Evolutionary conservation across 2,797 vertebrate species (phyloP), one percentile per base, ranked within the genome.

Genomic region (Liparis tanakae): DNA sequence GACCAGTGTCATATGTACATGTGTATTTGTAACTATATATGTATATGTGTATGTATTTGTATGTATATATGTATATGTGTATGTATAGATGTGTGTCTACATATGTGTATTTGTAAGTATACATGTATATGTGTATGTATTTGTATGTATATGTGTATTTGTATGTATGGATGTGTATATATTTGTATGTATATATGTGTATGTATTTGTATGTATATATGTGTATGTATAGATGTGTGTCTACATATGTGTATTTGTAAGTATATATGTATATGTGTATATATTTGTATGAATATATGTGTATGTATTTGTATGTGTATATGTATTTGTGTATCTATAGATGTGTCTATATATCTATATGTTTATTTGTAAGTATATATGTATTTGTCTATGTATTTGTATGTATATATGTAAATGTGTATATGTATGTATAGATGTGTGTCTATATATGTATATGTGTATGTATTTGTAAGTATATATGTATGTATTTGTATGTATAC

Each of bases 1-100:
- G 76, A 80, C 76, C 46, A 3, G 18, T 50, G 25, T 30, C 25
- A 30, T 30, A 30, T 30, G 25, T 30, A 30, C 25, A 30, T 30
- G 25, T 30, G 25, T 30, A 30, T 30, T 30, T 30, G 25, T 30
- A 30, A 30, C 25, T 30, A 30, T 30, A 30, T 30, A 30, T 30
- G 25, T 41, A 8, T 9, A 41, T 55, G 13, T 15, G 18, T 48
- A 25, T 18, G 18, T 48, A 7, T 44, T 1, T 25, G 12, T 53
- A 13, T 30, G 22, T 39, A 39, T 14, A 10, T 39, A 12, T 39
- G 9, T 39, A 10, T 39, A 10, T 39, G 37, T 55, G 30, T 15
- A 9, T 50, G n/a, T 7, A 17, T 46, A 18, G 22, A 6, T 54
- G 12, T 20, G 25, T 22, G 5, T 13, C 36, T 20, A 14, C 5